A percentile compares a stretch with the other conserved stretches of the same genome.
These are phyloP conservation scores for Carassius auratus DNA, from an alignment of 2,113 vertebrate species.

Conservation along the genomic window DNA sequence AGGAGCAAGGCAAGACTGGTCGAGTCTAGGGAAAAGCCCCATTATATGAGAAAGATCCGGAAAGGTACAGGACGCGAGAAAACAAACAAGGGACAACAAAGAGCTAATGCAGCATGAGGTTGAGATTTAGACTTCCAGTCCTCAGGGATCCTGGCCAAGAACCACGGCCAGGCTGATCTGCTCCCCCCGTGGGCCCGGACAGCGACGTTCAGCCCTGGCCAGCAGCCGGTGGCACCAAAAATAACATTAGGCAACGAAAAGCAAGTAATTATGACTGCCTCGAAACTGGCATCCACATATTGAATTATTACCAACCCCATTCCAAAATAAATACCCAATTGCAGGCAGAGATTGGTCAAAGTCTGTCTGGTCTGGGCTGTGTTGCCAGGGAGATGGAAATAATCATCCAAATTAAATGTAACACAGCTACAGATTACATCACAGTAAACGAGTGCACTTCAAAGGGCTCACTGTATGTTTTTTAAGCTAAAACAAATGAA, in stretches of 20 bases:
- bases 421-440: slow-evolving; percentile 42
- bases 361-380: not conserved
- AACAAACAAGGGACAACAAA: slow-evolving; percentile 19
- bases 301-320: slow-evolving; percentile 42
- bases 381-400: slow-evolving; percentile 35
- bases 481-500: slow-evolving; percentile 19
- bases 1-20: not conserved
- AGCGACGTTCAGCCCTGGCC: slow-evolving; percentile 22
- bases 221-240: slow-evolving; percentile 39
- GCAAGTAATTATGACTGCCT: slow-evolving; percentile 37
- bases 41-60: slow-evolving; percentile 22
- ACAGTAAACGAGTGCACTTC: slow-evolving; percentile 1
- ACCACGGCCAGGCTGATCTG: slow-evolving; percentile 32
- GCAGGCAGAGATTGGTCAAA: slow-evolving; percentile 29
- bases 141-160: slow-evolving; percentile 4
- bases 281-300: slow-evolving; percentile 37
- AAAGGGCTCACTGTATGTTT: slow-evolving; percentile 24
- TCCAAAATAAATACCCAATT: slow-evolving; percentile 28
- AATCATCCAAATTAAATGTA: slow-evolving; percentile 28
- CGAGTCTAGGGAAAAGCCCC: slow-evolving; percentile 22
- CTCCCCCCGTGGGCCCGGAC: not conserved
- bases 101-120: slow-evolving; percentile 15
- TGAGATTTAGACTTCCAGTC: slow-evolving; percentile 31
- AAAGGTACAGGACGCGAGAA: slow-evolving; percentile 18
- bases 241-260: slow-evolving; percentile 49